Conservation (phyloP, 2,113 vertebrate species). For the Emydocephalus ijimae region DNA sequence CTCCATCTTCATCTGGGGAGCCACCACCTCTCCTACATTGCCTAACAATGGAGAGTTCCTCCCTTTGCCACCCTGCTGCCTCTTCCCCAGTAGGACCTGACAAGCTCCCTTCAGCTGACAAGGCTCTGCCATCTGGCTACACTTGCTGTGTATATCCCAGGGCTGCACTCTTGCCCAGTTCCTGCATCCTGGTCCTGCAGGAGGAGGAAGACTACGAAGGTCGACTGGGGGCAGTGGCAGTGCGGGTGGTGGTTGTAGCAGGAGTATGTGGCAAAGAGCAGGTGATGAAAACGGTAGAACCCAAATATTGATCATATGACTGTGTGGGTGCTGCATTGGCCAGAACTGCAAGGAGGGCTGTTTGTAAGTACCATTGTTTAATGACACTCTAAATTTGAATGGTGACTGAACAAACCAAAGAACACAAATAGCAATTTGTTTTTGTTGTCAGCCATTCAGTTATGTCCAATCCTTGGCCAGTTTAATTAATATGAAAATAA, state of each 20-base stretch:
- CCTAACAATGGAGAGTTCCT: neutral
- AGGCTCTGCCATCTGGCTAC: neutral
- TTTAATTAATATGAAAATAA: neutral
- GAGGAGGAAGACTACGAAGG: neutral
- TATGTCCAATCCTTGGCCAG: neutral
- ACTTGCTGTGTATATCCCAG: neutral
- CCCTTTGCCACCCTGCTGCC: neutral
- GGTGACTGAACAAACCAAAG: neutral
- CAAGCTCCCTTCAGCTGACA: neutral
- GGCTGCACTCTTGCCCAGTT: neutral
- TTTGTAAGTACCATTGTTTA: neutral
- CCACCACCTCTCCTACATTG: neutral
- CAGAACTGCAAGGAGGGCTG: neutral
- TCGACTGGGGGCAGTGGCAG: neutral
- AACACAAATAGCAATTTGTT: neutral
- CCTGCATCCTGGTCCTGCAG: neutral
- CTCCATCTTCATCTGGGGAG: neutral
- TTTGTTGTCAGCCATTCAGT: neutral
- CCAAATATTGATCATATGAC: neutral
- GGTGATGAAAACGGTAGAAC: neutral
- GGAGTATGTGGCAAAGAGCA: neutral
- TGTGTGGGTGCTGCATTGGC: neutral
- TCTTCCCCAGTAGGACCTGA: neutral
- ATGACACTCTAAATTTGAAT: neutral
- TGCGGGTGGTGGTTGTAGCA: neutral